A percentile compares a stretch with the other conserved stretches of the same genome.
phyloP scores from a whole-genome alignment of 2,888 invertebrate species.

The Tipula confusa region DNA sequence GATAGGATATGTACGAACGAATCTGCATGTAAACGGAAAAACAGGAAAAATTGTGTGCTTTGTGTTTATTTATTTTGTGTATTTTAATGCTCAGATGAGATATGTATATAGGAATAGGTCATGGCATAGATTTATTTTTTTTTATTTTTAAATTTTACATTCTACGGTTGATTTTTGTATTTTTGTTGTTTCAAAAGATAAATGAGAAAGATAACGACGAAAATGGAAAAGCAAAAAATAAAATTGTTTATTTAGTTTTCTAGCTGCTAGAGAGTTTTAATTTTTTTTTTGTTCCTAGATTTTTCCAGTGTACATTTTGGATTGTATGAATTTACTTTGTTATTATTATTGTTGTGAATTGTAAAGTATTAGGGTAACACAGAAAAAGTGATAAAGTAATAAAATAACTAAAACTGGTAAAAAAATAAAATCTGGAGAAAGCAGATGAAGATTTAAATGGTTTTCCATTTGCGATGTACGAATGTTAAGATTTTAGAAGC shows the following conservation, averaged over 20 bases:
- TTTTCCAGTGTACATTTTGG: neutral
- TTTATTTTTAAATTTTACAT: too few relatives aligned
- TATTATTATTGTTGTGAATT: constrained; percentile 4
- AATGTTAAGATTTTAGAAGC: too few relatives aligned
- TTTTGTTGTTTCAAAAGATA: constrained; percentile 6
- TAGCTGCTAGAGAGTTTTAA: neutral
- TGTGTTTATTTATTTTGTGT: constrained; percentile 20
- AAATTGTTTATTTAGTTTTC: constrained; percentile 3
- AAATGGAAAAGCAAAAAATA: neutral
- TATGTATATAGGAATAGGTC: neutral
- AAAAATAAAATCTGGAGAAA: neutral
- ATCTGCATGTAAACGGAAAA: neutral
- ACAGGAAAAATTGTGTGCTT: constrained; percentile 9
- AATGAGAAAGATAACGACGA: constrained; percentile 16
- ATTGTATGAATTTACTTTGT: neutral
- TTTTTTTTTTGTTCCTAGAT: neutral
- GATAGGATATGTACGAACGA: neutral
- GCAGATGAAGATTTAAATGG: neutral
- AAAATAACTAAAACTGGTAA: neutral
- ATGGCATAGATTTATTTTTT: constrained; percentile 5
- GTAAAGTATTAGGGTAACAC: neutral
- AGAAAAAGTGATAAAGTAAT: too few relatives aligned
- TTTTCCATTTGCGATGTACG: too few relatives aligned
- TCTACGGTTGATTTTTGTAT: neutral
- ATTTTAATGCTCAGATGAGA: constrained; percentile 20